Evolutionary conservation across 2,797 vertebrate genomes (phyloP).

Genomic region (Benthosema pterotum): DNA sequence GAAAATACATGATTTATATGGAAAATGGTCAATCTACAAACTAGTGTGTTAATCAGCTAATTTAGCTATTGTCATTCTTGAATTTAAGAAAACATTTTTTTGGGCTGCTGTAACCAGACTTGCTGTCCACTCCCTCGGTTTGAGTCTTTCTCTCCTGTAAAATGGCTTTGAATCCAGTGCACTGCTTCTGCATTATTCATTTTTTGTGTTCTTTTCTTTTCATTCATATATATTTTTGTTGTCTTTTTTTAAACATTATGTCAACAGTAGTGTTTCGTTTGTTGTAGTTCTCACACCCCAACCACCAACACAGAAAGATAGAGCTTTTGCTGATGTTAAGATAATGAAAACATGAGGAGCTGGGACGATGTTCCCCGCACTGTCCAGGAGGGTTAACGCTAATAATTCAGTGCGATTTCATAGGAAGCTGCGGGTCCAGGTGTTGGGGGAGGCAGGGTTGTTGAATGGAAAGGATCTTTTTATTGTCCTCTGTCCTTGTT

Average conservation of each 20-base stretch:
- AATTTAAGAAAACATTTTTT: too few species aligned
- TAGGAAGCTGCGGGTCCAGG: conserved; percentile 39
- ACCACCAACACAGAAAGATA: conserved; percentile 31
- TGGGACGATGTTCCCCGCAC: background rate
- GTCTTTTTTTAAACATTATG: conserved; percentile 58
- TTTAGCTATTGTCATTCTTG: too few species aligned
- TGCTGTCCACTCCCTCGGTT: conserved; percentile 20
- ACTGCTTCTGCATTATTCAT: conserved; percentile 71
- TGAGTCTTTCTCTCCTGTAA: conserved; percentile 49
- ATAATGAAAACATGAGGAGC: background rate
- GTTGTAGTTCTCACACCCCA: conserved; percentile 32
- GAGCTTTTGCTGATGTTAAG: conserved; percentile 26
- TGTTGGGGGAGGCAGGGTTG: conserved; percentile 1
- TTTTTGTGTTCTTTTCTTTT: conserved; percentile 35
- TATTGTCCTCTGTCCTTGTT: background rate
- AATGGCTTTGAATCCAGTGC: conserved; percentile 82
- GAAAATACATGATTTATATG: too few species aligned
- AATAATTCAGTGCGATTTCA: too few species aligned
- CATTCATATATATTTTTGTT: too few species aligned
- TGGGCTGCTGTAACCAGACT: conserved; percentile 3
- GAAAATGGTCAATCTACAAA: too few species aligned
- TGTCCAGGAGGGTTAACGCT: too few species aligned
- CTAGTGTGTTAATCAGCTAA: background rate
- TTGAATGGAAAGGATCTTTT: background rate
- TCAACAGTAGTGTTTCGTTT: conserved; percentile 47